Evolutionary conservation across 1,140 invertebrate genomes (phyloP), one percentile per base, ranked within the genome.

Genomic region (Caerostris darwini): DNA sequence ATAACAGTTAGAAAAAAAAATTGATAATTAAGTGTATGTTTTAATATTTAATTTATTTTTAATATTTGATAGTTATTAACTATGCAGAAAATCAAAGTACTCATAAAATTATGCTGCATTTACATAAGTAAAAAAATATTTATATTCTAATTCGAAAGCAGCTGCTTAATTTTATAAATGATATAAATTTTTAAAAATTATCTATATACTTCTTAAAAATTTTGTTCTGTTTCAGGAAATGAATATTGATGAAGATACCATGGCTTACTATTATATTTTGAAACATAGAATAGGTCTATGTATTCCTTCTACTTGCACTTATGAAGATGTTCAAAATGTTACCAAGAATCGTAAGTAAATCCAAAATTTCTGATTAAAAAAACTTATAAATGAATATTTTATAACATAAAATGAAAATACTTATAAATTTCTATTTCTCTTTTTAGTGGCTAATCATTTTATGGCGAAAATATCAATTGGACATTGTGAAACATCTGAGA

Each of bases 281-380:
- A 88, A 94, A n/a, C 91, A 93, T 67, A 87, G 94, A 57, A 69
- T 95, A 57, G 95, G 95, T 12, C 19, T 95, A 7, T 95, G 95
- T 54, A 61, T 95, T 19, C 95, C 95, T 10, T 94, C 95, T 12
- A 89, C 92, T 12, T 95, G 95, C 17, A 81, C 64, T 54, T 71
- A 85, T 19, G 88, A 93, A 59, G 95, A 95, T 89, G 34, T 95
- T 67, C 83, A 59, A 19, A 90, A 94, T 69, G 69, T 94, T 7
- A 94, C 93, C 5, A 81, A 94, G 56, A 94, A 81, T 12, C 85
- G 93, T 94, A 85, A 69, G 87, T 85, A 85, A 8, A 61, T 34
- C 34, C 34, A 34, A 34, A 34, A 34, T 34, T 34, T 34, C 34
- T 34, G 34, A 34, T 34, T 34, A 34, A 34, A 34, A 5, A 14